Base-by-base conservation (phyloP, 2,113 vertebrate genomes). In the Psilopsiagon aymara region DNA sequence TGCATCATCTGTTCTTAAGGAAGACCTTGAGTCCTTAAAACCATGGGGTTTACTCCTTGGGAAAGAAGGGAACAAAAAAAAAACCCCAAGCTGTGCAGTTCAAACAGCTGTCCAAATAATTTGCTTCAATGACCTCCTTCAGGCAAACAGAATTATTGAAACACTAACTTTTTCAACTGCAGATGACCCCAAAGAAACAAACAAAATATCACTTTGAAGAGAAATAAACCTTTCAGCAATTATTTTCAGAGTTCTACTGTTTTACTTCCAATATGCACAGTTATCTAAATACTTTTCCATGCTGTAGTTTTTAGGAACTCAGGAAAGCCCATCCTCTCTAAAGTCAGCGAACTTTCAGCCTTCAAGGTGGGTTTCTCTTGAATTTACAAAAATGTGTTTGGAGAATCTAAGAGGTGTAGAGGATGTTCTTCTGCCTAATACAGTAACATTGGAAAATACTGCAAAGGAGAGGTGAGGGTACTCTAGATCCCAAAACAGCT, bases 11-110 rank as follows among this genome's bases (percentile, higher is more conserved):
- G 29, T 43, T 88, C 67, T 68, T 77, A 71, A 69, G 43, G 31
- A 85, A 90, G 28, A 37, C 11, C 5, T 43, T 0, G 17, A 78
- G 27, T 37, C 25, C 5, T 75, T 60, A 76, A 64, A 80, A 82
- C 0, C 0, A 67, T 27, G 2, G 0, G 1, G 3, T 78, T 86
- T 29, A 63, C 43, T 74, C 57, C 47, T 60, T 43, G 18, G 17
- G 17, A 84, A 88, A 44, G 3, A 70, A 75, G 7, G 27, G 31
- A 23, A 78, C 64, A 9, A 15, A 46, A 47, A 31, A 43, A 49
- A 37, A 44, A 14, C 2, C 27, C 19, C 35, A 46, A 53, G 31
- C 20, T 59, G 15, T 64, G 11, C 37, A 55, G 7, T 43, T 49
- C 33, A 73, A 63, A 81, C 9, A 63, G 33, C n/a, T 86, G 12